Evolutionary conservation across 2,113 vertebrate species (phyloP).

Genomic region (Pseudorasbora parva): DNA sequence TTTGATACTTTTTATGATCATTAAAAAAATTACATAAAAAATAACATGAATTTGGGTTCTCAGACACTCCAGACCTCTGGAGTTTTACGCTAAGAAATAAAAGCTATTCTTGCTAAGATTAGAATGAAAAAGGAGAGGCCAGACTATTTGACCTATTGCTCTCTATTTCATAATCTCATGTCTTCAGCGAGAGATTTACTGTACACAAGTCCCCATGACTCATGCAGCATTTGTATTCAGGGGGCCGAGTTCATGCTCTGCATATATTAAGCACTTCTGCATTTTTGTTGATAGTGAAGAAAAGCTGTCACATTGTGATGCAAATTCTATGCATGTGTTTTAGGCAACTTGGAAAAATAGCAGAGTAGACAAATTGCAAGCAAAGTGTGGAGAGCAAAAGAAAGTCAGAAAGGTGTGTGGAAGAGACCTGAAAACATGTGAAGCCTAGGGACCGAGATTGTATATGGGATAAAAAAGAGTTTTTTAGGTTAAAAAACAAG

Average conservation of each 20-base stretch:
- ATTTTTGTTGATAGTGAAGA: constrained; percentile 64
- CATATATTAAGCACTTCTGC: constrained; percentile 65
- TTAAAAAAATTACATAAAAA: no score
- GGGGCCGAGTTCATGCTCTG: constrained; percentile 57
- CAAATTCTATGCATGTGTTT: constrained; percentile 72
- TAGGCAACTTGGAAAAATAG: constrained; percentile 68
- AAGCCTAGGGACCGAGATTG: not conserved
- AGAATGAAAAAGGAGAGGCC: not conserved
- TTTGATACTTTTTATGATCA: no score
- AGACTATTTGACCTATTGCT: constrained; percentile 9
- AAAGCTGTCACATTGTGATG: constrained; percentile 75
- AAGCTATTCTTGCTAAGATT: not conserved
- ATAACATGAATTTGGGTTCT: no score
- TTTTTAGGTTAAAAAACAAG: constrained; percentile 12
- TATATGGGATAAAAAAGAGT: not conserved
- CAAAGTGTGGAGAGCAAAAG: constrained; percentile 26
- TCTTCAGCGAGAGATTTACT: constrained; percentile 20
- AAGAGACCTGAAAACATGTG: constrained; percentile 11
- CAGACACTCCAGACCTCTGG: no score
- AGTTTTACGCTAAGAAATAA: not conserved
- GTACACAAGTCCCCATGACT: constrained; percentile 34
- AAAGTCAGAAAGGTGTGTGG: constrained; percentile 15
- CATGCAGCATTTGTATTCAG: constrained; percentile 74
- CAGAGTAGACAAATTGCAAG: constrained; percentile 62
- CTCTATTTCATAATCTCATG: not conserved